Evolutionary conservation across 2,888 invertebrate species (phyloP).

Genomic region (Pachymerium ferrugineum): DNA sequence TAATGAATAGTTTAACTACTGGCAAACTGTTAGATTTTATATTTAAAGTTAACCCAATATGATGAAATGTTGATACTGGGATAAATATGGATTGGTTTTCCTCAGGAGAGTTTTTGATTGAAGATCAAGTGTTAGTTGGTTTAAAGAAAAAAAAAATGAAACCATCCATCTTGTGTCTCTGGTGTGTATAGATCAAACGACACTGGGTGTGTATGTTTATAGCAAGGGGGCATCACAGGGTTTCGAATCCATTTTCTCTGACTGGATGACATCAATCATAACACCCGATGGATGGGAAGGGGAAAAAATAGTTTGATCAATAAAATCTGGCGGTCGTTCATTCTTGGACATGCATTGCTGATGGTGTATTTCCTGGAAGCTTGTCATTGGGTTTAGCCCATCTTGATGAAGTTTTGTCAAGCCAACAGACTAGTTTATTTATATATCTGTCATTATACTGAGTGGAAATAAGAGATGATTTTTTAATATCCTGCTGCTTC

Average conservation of each 20-base stretch:
- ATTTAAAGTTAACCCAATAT: neutral
- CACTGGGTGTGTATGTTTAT: conserved; percentile 21
- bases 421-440: neutral
- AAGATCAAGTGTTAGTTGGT: conserved; percentile 3
- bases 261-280: conserved; percentile 24
- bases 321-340: conserved; percentile 14
- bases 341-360: neutral
- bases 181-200: conserved; percentile 19
- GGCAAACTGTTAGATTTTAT: neutral
- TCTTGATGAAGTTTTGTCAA: conserved; percentile 18
- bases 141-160: neutral
- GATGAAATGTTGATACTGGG: too few species aligned
- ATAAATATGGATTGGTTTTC: neutral
- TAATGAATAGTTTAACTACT: too few species aligned
- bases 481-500: too few species aligned
- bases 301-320: conserved; percentile 16
- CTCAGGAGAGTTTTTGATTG: neutral
- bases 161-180: conserved; percentile 18
- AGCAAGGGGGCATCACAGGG: conserved; percentile 17
- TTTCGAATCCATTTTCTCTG: conserved; percentile 16
- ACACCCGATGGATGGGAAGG: neutral
- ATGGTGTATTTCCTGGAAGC: neutral
- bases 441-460: too few species aligned
- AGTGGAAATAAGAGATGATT: too few species aligned
- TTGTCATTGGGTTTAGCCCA: neutral